Evolutionary conservation across 2,113 vertebrate genomes (phyloP).

Genomic region (Pelobates fuscus): DNA sequence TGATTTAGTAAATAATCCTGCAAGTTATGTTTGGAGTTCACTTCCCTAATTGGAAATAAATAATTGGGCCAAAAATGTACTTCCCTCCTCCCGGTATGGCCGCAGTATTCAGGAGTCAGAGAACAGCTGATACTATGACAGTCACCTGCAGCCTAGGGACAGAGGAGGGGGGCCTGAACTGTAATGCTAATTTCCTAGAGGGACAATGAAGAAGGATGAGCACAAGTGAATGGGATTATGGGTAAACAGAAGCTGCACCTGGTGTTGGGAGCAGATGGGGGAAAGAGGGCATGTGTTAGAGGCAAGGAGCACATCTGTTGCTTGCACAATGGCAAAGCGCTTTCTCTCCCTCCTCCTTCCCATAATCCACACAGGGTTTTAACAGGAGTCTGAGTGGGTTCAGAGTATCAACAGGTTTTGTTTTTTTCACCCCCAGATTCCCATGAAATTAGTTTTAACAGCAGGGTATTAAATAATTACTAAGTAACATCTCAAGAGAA

Average conservation of each 20-base stretch:
- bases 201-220: slow-evolving; percentile 76
- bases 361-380: neutral
- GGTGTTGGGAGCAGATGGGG: slow-evolving; percentile 77
- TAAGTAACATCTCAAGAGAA: no score
- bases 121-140: slow-evolving; percentile 96
- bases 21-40: no score
- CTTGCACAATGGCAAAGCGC: slow-evolving; percentile 61
- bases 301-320: slow-evolving; percentile 86
- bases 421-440: neutral
- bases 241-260: slow-evolving; percentile 93
- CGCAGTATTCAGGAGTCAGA: slow-evolving; percentile 83
- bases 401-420: slow-evolving; percentile 14
- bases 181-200: slow-evolving; percentile 75
- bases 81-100: slow-evolving; percentile 80
- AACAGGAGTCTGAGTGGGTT: neutral
- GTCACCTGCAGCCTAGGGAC: slow-evolving; percentile 89
- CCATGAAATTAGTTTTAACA: neutral
- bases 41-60: no score
- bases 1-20: no score
- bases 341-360: slow-evolving; percentile 38
- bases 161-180: slow-evolving; percentile 72
- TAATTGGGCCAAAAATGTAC: no score
- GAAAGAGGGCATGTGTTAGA: slow-evolving; percentile 73
- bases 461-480: slow-evolving; percentile 6
- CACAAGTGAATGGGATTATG: slow-evolving; percentile 74